Conservation (phyloP, 2,797 vertebrate genomes). For the Hydrolagus colliei region DNA sequence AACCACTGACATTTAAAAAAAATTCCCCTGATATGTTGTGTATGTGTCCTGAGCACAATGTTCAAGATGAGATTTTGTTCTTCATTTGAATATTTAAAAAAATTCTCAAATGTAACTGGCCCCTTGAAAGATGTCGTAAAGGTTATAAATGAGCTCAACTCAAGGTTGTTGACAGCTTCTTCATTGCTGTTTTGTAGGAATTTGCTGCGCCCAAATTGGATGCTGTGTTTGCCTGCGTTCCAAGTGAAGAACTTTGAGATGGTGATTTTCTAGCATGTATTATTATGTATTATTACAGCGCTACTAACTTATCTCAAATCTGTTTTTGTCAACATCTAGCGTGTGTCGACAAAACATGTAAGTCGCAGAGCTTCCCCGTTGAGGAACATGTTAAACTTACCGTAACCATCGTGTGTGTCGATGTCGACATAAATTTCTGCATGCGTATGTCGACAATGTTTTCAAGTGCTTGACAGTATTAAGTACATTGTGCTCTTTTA, state of each 20-base stretch:
- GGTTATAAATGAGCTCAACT: constrained; percentile 18
- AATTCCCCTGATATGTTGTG: background rate
- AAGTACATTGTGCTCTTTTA: too few relatives aligned
- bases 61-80: background rate
- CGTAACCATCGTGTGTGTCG: too few relatives aligned
- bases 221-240: too few relatives aligned
- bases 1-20: background rate
- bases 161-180: background rate
- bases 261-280: too few relatives aligned
- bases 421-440: background rate
- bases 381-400: background rate
- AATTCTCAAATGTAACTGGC: background rate
- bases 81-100: background rate
- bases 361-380: background rate
- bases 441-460: too few relatives aligned
- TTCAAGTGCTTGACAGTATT: background rate
- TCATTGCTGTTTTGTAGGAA: too few relatives aligned
- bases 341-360: background rate
- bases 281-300: too few relatives aligned
- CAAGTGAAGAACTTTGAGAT: too few relatives aligned
- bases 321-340: background rate
- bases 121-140: constrained; percentile 5
- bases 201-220: too few relatives aligned
- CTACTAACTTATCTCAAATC: background rate
- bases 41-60: background rate